Evolutionary conservation across 1,140 invertebrate species (phyloP).

Genomic region (Pinna nobilis): DNA sequence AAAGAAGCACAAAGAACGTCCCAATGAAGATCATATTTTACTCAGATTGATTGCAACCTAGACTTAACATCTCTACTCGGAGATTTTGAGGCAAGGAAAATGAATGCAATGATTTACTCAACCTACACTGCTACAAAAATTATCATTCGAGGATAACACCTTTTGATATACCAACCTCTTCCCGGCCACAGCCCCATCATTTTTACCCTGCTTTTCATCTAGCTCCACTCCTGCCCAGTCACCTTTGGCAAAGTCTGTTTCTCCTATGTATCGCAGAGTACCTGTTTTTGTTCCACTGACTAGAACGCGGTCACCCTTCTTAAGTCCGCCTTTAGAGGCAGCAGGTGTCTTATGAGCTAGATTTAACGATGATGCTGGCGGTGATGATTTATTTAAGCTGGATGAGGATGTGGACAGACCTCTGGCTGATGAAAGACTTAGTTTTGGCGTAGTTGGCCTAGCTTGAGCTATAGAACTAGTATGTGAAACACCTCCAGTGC

Average conservation of each 20-base stretch:
- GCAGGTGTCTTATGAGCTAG: neutral
- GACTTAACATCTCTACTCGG: too few relatives aligned
- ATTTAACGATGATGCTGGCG: constrained; percentile 35
- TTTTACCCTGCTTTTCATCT: constrained; percentile 94
- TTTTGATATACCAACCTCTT: constrained; percentile 74
- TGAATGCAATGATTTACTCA: too few relatives aligned
- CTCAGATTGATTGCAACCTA: too few relatives aligned
- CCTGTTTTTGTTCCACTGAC: constrained; percentile 92
- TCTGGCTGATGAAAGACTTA: constrained; percentile 4
- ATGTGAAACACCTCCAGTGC: neutral
- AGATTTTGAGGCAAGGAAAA: too few relatives aligned
- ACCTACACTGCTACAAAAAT: too few relatives aligned
- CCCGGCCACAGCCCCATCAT: constrained; percentile 94
- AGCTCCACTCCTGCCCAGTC: constrained; percentile 97
- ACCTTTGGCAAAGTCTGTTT: constrained; percentile 91
- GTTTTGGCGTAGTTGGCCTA: constrained; percentile 45
- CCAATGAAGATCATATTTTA: too few relatives aligned
- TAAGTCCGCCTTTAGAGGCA: constrained; percentile 73
- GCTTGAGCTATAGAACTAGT: constrained; percentile 22
- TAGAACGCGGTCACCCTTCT: constrained; percentile 92
- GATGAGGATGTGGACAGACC: constrained; percentile 40
- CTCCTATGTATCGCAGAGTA: constrained; percentile 87
- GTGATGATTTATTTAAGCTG: constrained; percentile 53
- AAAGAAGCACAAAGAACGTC: too few relatives aligned
- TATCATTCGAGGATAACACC: too few relatives aligned